These are phyloP conservation scores for Colaptes auratus DNA, from an alignment of 2,113 vertebrate genomes.

Conservation along the genomic window DNA sequence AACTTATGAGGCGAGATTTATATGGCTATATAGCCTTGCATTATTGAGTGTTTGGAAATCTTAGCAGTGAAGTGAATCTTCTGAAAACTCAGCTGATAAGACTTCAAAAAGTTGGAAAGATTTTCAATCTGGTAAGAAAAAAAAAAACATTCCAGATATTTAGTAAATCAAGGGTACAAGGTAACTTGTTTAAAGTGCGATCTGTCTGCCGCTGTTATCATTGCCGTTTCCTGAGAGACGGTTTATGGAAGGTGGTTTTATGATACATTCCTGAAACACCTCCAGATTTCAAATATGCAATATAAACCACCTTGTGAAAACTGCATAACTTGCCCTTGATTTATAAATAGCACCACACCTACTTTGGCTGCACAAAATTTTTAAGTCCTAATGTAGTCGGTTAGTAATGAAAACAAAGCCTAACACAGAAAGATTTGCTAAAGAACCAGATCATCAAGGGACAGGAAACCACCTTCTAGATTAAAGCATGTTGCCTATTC, in stretches of 20 bases:
- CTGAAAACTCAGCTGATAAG: slow-evolving; percentile 66
- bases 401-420: slow-evolving; percentile 48
- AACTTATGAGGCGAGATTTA: not conserved
- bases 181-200: slow-evolving; percentile 73
- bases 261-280: slow-evolving; percentile 82
- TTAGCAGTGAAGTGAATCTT: slow-evolving; percentile 39
- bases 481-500: slow-evolving; percentile 37
- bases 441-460: not conserved
- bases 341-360: slow-evolving; percentile 76
- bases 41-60: slow-evolving; percentile 25
- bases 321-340: slow-evolving; percentile 65
- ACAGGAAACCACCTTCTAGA: slow-evolving; percentile 61
- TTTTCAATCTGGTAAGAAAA: slow-evolving; percentile 55
- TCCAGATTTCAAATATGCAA: slow-evolving; percentile 81
- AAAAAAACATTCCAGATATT: slow-evolving; percentile 69
- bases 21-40: not conserved
- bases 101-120: slow-evolving; percentile 66
- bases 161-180: slow-evolving; percentile 64
- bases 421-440: slow-evolving; percentile 31
- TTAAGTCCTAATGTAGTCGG: slow-evolving; percentile 45
- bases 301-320: slow-evolving; percentile 79
- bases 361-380: slow-evolving; percentile 46
- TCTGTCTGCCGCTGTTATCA: slow-evolving; percentile 76
- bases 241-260: slow-evolving; percentile 82
- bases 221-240: slow-evolving; percentile 75